Base-by-base conservation (phyloP, 2,113 vertebrate species). In the Ranitomeya variabilis region DNA sequence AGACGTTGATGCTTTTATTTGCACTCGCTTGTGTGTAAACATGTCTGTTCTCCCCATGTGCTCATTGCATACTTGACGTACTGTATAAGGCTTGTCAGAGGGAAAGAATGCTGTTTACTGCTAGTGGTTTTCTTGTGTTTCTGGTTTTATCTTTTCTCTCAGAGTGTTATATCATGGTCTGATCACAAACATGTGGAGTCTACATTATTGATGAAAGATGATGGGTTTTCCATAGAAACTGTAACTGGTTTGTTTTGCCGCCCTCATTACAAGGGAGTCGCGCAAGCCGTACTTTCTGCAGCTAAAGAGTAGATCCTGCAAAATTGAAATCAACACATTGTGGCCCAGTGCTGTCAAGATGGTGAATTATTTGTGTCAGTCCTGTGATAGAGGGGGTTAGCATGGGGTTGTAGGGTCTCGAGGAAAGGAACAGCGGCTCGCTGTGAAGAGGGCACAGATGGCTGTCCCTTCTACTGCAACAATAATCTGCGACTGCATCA, bases 361-460 rank as follows among this genome's bases (percentile, higher is more conserved):
- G 52, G 62, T 57, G 80, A 88, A 77, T 88, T 88, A 77, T 88
- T 59, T 69, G 71, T 83, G 82, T 79, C 87, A 78, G 86, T 59
- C 60, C 80, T 26, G 10, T 69, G 74, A 76, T 18, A 23, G 66
- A 37, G 69, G 87, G 60, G 71, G 31, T 52, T 31, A 26, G 23
- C 31, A 2, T 31, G 67, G 69, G 80, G 37, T 37, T 88, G 69
- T n/a, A 13, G 64, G 79, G 87, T 88, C 85, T 89, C n/a, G 0
- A 0, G 89, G 89, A 60, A 90, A 90, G 90, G 80, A 18, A 67
- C 89, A 90, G 86, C n/a, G 7, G 66, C 90, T 66, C 15, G 0
- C 7, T 12, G 77, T 23, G 0, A 84, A 85, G 91, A 85, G 87
- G 82, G 0, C 93, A 23, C 93, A 94, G 93, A 90, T 93, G 93